Percentiles rank a stretch among this genome's conserved stretches.
phyloP scores from a whole-genome alignment of 2,797 vertebrate genomes.

The Simalia tracyae region DNA sequence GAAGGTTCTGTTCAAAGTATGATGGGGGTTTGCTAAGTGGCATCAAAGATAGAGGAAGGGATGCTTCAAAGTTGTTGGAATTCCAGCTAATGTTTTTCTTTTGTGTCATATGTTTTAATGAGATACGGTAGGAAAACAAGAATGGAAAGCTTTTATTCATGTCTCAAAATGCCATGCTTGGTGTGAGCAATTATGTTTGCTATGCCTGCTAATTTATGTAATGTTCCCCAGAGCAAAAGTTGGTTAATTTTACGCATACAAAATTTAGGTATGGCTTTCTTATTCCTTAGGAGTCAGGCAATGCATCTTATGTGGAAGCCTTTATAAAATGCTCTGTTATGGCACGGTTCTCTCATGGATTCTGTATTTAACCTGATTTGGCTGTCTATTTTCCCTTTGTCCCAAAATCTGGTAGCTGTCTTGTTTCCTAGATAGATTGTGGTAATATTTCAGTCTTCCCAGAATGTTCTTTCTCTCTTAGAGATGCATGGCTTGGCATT shows the following conservation, averaged over 20 bases:
- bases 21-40: not conserved
- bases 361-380: not conserved
- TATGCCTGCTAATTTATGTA: not conserved
- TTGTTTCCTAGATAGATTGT: not conserved
- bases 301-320: not conserved
- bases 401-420: not conserved
- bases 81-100: not conserved
- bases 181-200: not conserved
- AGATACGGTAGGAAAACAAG: not conserved
- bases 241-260: not conserved
- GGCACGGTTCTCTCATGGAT: not conserved
- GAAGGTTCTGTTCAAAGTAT: not conserved
- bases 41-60: not conserved
- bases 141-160: not conserved
- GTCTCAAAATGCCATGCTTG: not conserved
- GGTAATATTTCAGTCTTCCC: not conserved
- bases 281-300: not conserved
- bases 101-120: not conserved
- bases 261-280: not conserved
- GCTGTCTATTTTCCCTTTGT: not conserved
- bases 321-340: not conserved
- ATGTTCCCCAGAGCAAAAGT: not conserved
- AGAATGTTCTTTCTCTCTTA: not conserved
- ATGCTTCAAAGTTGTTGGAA: not conserved
- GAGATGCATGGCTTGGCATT: not conserved